Evolutionary conservation across 2,797 vertebrate species (phyloP).

Genomic region (Acanthornis magna): DNA sequence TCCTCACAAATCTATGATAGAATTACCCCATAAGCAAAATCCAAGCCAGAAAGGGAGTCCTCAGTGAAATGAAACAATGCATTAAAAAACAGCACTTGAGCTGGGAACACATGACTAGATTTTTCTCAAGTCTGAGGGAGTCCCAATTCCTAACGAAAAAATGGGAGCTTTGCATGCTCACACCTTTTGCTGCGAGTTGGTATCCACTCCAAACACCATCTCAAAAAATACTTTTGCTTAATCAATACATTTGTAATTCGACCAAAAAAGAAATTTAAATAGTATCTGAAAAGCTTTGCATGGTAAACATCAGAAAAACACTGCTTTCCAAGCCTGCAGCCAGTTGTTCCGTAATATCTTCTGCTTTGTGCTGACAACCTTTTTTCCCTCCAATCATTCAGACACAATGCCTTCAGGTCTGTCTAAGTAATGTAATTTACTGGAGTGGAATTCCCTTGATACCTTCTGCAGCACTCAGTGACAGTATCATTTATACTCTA

Average conservation of each 20-base stretch:
- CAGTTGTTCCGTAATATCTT: constrained; percentile 66
- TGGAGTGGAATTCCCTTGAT: constrained; percentile 79
- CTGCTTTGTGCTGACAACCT: constrained; percentile 73
- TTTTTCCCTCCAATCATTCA: constrained; percentile 71
- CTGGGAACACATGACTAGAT: neutral
- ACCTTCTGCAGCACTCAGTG: constrained; percentile 76
- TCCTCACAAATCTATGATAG: neutral
- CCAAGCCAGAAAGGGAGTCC: neutral
- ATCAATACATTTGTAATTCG: constrained; percentile 24
- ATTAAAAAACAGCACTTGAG: neutral
- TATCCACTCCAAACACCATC: neutral
- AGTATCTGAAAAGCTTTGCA: constrained; percentile 21
- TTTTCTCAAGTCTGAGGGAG: neutral
- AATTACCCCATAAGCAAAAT: neutral
- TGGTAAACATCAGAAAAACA: constrained; percentile 62
- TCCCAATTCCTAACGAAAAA: neutral
- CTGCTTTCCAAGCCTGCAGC: constrained; percentile 63
- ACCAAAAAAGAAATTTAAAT: neutral
- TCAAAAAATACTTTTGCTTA: neutral
- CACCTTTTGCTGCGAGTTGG: neutral
- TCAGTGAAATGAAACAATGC: neutral
- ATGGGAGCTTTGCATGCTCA: neutral
- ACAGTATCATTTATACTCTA: constrained; percentile 82
- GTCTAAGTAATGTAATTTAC: constrained; percentile 81
- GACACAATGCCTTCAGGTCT: constrained; percentile 77